A percentile compares a stretch with the other conserved stretches of the same genome.
phyloP scores from a whole-genome alignment of 2,113 vertebrate species.

The Columba livia region DNA sequence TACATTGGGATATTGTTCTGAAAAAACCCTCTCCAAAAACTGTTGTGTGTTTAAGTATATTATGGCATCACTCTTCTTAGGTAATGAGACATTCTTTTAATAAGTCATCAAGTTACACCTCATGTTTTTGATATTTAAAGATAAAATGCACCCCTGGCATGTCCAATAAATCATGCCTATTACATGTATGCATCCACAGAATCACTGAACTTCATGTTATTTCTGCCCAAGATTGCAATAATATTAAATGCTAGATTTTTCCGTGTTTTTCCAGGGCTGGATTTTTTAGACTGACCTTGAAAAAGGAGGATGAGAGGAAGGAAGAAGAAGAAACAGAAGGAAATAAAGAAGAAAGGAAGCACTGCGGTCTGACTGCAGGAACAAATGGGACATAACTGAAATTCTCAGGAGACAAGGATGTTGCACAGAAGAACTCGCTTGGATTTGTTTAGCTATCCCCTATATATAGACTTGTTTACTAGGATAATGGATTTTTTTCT shows the following conservation, averaged over 20 bases:
- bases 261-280: background rate
- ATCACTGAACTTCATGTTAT: background rate
- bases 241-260: background rate
- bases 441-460: background rate
- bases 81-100: background rate
- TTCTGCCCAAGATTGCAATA: background rate
- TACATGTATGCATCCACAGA: background rate
- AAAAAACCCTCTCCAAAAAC: background rate
- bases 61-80: background rate
- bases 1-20: background rate
- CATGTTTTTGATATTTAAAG: background rate
- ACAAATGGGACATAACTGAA: background rate
- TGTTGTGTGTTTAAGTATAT: background rate
- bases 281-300: background rate
- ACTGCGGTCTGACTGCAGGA: background rate
- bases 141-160: background rate
- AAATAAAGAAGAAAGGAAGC: background rate
- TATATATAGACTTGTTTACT: background rate
- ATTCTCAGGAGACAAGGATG: background rate
- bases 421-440: background rate
- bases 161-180: background rate
- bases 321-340: background rate
- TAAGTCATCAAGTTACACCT: conserved; percentile 5
- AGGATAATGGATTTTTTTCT: background rate
- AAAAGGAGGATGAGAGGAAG: background rate